Conservation (phyloP, 2,797 vertebrate genomes). For the Coregonus ussuriensis region DNA sequence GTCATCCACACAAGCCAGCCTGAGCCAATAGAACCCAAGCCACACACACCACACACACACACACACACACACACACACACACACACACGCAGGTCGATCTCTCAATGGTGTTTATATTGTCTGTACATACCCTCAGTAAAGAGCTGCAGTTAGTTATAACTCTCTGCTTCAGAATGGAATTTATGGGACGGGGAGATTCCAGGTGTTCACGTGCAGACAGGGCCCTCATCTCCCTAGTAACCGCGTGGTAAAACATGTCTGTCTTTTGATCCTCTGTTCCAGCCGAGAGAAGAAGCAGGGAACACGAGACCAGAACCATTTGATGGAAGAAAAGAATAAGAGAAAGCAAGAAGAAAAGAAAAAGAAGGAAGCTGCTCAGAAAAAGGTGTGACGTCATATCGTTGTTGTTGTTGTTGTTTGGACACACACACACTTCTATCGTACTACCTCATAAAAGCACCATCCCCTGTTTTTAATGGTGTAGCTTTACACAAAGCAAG, state of each 20-base stretch:
- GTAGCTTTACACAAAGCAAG: neutral
- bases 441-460: too few relatives aligned
- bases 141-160: neutral
- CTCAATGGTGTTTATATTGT: too few relatives aligned
- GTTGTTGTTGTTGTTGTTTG: neutral
- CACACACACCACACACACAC: too few relatives aligned
- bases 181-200: neutral
- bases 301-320: conserved; percentile 92
- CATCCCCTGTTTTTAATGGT: neutral
- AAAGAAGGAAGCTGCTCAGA: conserved; percentile 98
- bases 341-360: conserved; percentile 98
- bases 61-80: too few relatives aligned
- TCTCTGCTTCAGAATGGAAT: neutral
- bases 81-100: neutral
- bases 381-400: conserved; percentile 80
- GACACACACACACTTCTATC: too few relatives aligned
- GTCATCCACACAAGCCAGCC: conserved; percentile 1
- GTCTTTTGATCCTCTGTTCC: conserved; percentile 28
- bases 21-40: too few relatives aligned
- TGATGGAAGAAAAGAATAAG: conserved; percentile 98
- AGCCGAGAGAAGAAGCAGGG: conserved; percentile 85
- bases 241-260: conserved; percentile 4
- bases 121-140: too few relatives aligned
- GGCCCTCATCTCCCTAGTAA: conserved; percentile 9
- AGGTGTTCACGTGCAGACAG: neutral